A percentile compares a stretch with the other conserved stretches of the same genome.
phyloP scores from a whole-genome alignment of 2,797 vertebrate species.

The Cottoperca gobio region DNA sequence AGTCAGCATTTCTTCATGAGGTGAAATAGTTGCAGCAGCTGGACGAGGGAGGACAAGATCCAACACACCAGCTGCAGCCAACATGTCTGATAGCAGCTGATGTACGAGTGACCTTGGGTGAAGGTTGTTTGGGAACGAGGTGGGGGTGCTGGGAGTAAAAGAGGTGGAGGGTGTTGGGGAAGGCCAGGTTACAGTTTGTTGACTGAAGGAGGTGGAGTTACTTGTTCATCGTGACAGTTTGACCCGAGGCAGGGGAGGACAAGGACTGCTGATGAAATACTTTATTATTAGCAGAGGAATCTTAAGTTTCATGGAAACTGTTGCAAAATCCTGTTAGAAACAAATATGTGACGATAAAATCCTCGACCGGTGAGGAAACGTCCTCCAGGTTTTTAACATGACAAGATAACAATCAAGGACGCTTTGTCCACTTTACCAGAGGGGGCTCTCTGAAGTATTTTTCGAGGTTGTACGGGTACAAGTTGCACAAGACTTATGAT shows the following conservation, averaged over 20 bases:
- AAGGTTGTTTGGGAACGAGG: slow-evolving; percentile 63
- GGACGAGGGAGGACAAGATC: background rate
- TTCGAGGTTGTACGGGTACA: background rate
- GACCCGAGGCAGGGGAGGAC: slow-evolving; percentile 40
- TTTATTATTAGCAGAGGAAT: background rate
- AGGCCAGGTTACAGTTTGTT: slow-evolving; percentile 34
- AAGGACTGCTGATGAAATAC: slow-evolving; percentile 51
- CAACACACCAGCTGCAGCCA: slow-evolving; percentile 43
- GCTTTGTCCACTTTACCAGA: slow-evolving; percentile 7
- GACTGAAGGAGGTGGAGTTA: slow-evolving; percentile 13
- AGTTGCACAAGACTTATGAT: background rate
- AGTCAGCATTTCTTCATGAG: slow-evolving; percentile 18
- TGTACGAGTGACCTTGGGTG: slow-evolving; percentile 74
- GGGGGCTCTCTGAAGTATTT: background rate
- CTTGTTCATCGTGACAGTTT: slow-evolving; percentile 55
- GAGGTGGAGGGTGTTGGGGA: background rate
- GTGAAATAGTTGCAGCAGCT: background rate
- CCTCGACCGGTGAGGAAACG: background rate
- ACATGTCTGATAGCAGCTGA: slow-evolving; percentile 44
- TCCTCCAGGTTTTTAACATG: slow-evolving; percentile 12
- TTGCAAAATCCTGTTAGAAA: background rate
- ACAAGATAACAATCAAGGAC: slow-evolving; percentile 42
- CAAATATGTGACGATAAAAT: background rate
- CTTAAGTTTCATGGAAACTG: slow-evolving; percentile 6
- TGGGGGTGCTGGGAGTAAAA: background rate